These are phyloP conservation scores for Campoplex capitator DNA, from an alignment of 2,888 invertebrate genomes.

Conservation along the genomic window DNA sequence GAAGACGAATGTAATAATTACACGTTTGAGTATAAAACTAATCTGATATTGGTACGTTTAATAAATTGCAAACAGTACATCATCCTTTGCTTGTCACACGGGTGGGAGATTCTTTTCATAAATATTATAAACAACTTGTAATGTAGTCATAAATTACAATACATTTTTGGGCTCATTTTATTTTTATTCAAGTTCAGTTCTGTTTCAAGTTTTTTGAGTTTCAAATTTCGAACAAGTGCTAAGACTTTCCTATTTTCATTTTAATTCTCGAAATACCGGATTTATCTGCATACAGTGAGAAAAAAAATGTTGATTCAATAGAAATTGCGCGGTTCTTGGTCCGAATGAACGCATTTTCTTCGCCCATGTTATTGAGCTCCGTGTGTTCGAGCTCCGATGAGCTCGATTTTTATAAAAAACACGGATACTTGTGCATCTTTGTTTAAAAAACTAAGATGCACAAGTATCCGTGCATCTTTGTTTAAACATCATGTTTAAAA, in stretches of 20 bases:
- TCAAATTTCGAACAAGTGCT: neutral
- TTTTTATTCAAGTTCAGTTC: neutral
- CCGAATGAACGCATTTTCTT: neutral
- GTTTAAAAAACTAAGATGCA: too few relatives aligned
- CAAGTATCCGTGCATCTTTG: too few relatives aligned
- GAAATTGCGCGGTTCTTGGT: too few relatives aligned
- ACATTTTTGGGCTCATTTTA: neutral
- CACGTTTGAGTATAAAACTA: conserved; percentile 45
- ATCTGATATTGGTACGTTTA: conserved; percentile 21
- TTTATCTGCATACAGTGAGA: neutral
- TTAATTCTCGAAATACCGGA: neutral
- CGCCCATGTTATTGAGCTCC: neutral
- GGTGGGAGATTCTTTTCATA: conserved; percentile 41
- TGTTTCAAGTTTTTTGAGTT: neutral
- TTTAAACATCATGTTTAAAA: neutral
- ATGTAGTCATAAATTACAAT: conserved; percentile 39
- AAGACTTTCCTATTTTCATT: neutral
- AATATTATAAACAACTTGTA: conserved; percentile 30
- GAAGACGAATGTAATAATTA: conserved; percentile 54
- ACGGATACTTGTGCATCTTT: too few relatives aligned
- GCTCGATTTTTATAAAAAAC: conserved; percentile 28
- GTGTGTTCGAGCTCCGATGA: neutral
- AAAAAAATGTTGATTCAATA: neutral
- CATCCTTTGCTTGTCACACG: conserved; percentile 3
- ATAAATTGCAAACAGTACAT: conserved; percentile 22